Conservation (phyloP, 2,797 vertebrate species). For the Centropyge bicolor region DNA sequence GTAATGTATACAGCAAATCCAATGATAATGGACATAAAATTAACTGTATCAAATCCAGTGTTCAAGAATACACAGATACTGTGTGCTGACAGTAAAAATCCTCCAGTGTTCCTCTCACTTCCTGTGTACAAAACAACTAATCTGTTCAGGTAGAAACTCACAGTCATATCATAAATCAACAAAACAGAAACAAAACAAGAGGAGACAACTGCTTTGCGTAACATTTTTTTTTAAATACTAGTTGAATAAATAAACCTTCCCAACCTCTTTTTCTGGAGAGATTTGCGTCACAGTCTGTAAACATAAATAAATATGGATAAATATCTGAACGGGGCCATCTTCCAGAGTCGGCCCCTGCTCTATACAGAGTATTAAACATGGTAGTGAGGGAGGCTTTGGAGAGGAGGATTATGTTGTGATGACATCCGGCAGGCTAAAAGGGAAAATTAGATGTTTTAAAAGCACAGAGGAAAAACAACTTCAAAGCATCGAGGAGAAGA, state of each 20-base stretch:
- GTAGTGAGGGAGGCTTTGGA: constrained; percentile 46
- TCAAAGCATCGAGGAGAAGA: constrained; percentile 14
- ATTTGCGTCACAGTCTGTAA: constrained; percentile 55
- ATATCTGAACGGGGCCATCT: constrained; percentile 61
- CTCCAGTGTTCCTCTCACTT: constrained; percentile 44
- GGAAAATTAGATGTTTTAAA: constrained; percentile 28
- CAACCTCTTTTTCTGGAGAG: constrained; percentile 30
- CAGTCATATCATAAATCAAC: constrained; percentile 35
- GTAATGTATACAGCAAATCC: constrained; percentile 45
- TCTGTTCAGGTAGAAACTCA: constrained; percentile 38
- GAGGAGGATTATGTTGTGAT: constrained; percentile 35
- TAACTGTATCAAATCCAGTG: constrained; percentile 44
- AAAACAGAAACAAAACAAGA: constrained; percentile 43
- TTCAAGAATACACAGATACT: constrained; percentile 71
- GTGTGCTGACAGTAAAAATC: constrained; percentile 65
- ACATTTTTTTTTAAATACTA: constrained; percentile 45
- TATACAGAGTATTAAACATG: constrained; percentile 60
- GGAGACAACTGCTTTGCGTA: constrained; percentile 32
- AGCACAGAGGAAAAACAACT: constrained; percentile 36
- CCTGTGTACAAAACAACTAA: constrained; percentile 37
- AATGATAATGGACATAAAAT: constrained; percentile 25
- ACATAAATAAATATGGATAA: constrained; percentile 80
- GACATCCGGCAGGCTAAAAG: constrained; percentile 42
- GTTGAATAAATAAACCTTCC: constrained; percentile 68
- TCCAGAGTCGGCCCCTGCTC: constrained; percentile 54